phyloP scores from a whole-genome alignment of 2,797 vertebrate genomes.

The Halcyon smyrnensis region DNA sequence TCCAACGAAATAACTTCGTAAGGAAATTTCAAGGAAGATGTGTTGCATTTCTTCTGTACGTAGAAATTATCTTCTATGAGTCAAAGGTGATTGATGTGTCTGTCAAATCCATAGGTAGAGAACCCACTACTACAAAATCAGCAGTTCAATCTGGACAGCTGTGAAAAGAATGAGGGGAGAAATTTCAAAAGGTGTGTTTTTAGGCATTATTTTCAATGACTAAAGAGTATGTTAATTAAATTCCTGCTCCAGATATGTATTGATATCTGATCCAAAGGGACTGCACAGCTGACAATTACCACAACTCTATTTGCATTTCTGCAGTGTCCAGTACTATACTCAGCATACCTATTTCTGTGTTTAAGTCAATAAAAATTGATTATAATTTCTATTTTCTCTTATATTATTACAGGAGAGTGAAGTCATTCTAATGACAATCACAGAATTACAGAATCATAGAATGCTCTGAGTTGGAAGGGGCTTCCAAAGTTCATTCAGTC shows the following conservation, averaged over 20 bases:
- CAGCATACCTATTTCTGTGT: not conserved
- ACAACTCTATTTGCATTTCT: not conserved
- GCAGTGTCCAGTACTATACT: not conserved
- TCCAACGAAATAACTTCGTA: not conserved
- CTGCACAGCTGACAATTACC: not conserved
- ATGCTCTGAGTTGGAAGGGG: too few species aligned
- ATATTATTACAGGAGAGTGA: not conserved
- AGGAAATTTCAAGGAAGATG: not conserved
- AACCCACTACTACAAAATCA: not conserved
- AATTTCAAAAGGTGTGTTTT: not conserved
- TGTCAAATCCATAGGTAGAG: not conserved
- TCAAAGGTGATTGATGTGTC: not conserved
- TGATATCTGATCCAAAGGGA: not conserved
- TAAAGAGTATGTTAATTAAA: not conserved
- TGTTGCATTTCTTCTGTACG: not conserved
- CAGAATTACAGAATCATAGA: too few species aligned
- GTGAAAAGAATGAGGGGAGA: not conserved
- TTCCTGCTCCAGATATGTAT: not conserved
- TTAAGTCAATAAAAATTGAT: not conserved
- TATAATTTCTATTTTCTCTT: not conserved
- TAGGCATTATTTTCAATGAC: not conserved
- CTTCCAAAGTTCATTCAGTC: too few species aligned
- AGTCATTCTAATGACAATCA: not conserved
- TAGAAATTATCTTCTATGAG: not conserved
- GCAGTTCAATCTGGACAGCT: not conserved